Evolutionary conservation across 2,113 vertebrate genomes (phyloP).

Genomic region (Sebastes fasciatus): DNA sequence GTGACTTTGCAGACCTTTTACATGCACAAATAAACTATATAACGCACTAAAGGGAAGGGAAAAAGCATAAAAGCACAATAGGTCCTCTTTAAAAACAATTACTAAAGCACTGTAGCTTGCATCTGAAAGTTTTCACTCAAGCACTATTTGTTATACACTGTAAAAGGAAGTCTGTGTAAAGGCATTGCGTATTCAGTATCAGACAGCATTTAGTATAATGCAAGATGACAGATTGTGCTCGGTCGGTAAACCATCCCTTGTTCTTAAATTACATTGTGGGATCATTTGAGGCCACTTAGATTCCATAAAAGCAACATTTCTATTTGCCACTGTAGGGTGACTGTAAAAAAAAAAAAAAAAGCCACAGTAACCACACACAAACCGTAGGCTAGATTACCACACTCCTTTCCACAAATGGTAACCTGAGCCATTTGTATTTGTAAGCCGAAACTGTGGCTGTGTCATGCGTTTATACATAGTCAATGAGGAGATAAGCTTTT

Average conservation of each 20-base stretch:
- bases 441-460: slow-evolving; percentile 14
- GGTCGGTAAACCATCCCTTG: not conserved
- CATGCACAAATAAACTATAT: no score
- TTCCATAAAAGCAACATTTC: not conserved
- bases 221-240: not conserved
- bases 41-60: no score
- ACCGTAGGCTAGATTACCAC: not conserved
- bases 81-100: not conserved
- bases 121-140: no score
- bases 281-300: not conserved
- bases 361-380: slow-evolving; percentile 2
- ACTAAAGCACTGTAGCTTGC: not conserved
- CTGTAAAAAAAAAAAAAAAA: not conserved
- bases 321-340: not conserved
- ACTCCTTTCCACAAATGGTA: not conserved
- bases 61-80: no score
- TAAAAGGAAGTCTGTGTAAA: not conserved
- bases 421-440: not conserved
- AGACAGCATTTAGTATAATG: not conserved
- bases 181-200: not conserved
- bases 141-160: not conserved
- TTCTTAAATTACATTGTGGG: not conserved
- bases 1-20: no score
- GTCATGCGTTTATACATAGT: slow-evolving; percentile 33
- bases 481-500: slow-evolving; percentile 23